Percentiles rank a stretch among this genome's conserved stretches.
Conservation (phyloP, 2,113 vertebrate genomes). For the Castor canadensis region DNA sequence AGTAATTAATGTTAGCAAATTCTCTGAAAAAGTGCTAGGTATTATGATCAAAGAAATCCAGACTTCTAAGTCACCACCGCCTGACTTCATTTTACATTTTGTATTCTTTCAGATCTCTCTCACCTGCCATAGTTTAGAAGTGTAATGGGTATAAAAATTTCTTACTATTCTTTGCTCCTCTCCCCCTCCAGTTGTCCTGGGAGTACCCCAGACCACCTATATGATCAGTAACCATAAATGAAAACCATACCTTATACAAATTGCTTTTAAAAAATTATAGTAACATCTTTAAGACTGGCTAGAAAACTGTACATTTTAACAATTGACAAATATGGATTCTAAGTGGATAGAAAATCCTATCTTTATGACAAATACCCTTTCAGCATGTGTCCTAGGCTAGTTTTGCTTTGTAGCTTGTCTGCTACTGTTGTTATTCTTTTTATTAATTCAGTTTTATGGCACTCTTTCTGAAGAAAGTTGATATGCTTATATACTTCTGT, state of each 20-base stretch:
- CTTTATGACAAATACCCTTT: slow-evolving; percentile 21
- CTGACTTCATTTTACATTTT: slow-evolving; percentile 15
- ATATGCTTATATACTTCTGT: background rate
- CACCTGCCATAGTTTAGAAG: background rate
- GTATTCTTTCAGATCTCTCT: slow-evolving; percentile 15
- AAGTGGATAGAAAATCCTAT: background rate
- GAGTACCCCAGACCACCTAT: background rate
- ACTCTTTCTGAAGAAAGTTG: slow-evolving; percentile 16
- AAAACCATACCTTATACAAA: background rate
- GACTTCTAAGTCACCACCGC: slow-evolving; percentile 9
- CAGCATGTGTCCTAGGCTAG: background rate
- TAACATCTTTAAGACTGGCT: background rate
- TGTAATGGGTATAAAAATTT: background rate
- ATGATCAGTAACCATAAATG: background rate
- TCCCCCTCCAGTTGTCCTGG: background rate
- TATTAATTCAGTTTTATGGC: background rate
- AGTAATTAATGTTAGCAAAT: background rate
- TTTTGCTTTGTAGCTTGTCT: background rate
- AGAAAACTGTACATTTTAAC: background rate
- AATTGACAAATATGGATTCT: background rate
- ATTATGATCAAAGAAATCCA: slow-evolving; percentile 17
- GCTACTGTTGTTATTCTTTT: background rate
- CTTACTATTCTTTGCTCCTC: background rate
- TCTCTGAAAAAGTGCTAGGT: background rate
- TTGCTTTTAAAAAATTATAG: background rate